Conservation (phyloP, 1,140 invertebrate genomes). For the Drosophila lini region DNA sequence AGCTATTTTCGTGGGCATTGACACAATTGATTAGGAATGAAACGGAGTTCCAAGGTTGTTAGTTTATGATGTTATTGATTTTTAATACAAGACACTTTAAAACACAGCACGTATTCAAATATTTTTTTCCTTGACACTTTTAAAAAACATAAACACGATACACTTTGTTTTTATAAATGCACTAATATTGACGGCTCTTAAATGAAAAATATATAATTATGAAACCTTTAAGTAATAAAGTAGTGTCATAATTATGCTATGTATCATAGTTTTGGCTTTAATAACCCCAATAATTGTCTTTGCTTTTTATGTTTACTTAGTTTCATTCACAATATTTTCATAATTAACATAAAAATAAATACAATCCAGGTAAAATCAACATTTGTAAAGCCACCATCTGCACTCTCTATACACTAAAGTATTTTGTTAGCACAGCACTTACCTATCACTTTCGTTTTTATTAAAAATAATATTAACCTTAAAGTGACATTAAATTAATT, state of each 20-base stretch:
- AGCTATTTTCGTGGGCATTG: conserved; percentile 79
- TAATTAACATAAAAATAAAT: neutral
- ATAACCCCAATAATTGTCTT: too few species aligned
- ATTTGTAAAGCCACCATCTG: neutral
- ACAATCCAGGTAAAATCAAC: neutral
- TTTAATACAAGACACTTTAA: conserved; percentile 1
- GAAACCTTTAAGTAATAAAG: too few species aligned
- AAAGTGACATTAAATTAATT: neutral
- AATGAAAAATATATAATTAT: too few species aligned
- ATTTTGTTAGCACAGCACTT: neutral
- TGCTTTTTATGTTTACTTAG: neutral
- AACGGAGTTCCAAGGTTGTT: conserved; percentile 62
- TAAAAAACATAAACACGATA: neutral
- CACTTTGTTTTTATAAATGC: too few species aligned
- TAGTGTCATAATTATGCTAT: too few species aligned
- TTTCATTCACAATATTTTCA: neutral
- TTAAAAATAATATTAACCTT: neutral
- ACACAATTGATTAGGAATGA: conserved; percentile 65
- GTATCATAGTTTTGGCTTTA: too few species aligned
- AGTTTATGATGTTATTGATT: conserved; percentile 8
- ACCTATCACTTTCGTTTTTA: neutral
- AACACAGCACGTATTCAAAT: neutral
- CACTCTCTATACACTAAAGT: neutral
- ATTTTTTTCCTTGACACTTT: neutral
- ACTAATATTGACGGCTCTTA: too few species aligned